phyloP scores from a whole-genome alignment of 2,888 invertebrate genomes.

The Cheilosia variabilis region DNA sequence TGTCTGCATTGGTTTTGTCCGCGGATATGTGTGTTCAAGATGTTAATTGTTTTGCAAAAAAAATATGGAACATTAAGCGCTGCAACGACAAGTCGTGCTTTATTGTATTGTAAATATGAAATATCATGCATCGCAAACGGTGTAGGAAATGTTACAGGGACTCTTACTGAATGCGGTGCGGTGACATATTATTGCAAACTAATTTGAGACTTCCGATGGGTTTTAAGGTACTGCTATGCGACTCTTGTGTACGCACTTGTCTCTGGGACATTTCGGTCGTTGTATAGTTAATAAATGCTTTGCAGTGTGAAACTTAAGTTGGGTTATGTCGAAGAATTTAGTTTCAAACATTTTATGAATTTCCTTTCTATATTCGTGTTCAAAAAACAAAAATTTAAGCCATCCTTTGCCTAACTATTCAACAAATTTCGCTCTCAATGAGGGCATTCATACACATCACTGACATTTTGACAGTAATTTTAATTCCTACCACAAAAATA shows the following conservation, averaged over 20 bases:
- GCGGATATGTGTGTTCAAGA: conserved; percentile 22
- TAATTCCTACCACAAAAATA: too few species aligned
- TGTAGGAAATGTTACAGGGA: conserved; percentile 31
- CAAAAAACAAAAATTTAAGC: too few species aligned
- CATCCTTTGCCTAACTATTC: too few species aligned
- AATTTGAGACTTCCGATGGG: conserved; percentile 25
- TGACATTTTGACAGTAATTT: too few species aligned
- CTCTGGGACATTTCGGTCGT: background rate
- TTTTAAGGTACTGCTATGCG: conserved; percentile 17
- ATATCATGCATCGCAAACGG: background rate
- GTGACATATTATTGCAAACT: background rate
- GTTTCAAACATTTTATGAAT: too few species aligned
- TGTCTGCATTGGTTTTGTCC: background rate
- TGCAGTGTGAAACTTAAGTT: too few species aligned
- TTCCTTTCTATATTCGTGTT: too few species aligned
- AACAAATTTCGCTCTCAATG: too few species aligned
- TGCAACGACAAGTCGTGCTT: conserved; percentile 44
- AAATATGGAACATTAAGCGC: conserved; percentile 21
- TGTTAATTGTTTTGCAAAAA: conserved; percentile 50
- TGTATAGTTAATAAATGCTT: too few species aligned
- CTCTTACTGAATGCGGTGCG: background rate
- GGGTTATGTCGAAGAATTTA: too few species aligned
- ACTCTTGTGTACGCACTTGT: background rate
- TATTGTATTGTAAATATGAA: conserved; percentile 38
- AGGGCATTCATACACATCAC: too few species aligned